These are phyloP conservation scores for Cephus rjabovi DNA, from an alignment of 2,888 invertebrate genomes.

Conservation along the genomic window DNA sequence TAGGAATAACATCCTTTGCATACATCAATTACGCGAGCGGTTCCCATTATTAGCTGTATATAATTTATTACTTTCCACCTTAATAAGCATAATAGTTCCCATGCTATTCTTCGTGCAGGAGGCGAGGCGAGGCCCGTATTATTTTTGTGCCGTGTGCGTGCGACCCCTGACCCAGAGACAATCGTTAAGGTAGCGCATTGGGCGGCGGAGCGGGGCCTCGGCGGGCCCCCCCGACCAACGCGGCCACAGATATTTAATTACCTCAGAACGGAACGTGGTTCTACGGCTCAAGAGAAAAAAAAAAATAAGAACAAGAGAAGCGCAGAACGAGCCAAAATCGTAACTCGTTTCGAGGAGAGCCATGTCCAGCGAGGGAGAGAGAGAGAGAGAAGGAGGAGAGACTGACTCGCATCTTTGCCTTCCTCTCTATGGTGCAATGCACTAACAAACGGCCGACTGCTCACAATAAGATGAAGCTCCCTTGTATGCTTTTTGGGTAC, in stretches of 20 bases:
- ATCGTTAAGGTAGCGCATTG: constrained; percentile 64
- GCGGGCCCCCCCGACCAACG: constrained; percentile 31
- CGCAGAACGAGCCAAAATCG: constrained; percentile 38
- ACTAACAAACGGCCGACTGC: too few relatives aligned
- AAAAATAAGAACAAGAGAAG: constrained; percentile 19
- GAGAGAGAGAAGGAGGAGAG: constrained; percentile 7
- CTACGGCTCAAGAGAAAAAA: not conserved
- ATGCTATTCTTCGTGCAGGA: constrained; percentile 50
- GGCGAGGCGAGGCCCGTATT: constrained; percentile 23
- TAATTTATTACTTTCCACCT: constrained; percentile 66
- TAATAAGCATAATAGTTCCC: constrained; percentile 66
- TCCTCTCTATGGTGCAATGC: too few relatives aligned
- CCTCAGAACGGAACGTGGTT: constrained; percentile 30
- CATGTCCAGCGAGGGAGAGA: constrained; percentile 9
- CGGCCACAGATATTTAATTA: constrained; percentile 59
- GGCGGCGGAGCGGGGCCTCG: constrained; percentile 34
- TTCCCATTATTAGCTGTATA: constrained; percentile 61
- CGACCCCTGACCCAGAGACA: constrained; percentile 62
- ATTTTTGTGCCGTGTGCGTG: constrained; percentile 40
- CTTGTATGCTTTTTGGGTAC: constrained; percentile 35
- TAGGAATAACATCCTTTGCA: constrained; percentile 53
- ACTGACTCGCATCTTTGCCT: not conserved
- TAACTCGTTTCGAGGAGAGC: constrained; percentile 37
- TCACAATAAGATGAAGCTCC: too few relatives aligned
- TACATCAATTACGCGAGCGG: constrained; percentile 60